phyloP scores from a whole-genome alignment of 92 coral and sea anemone species.

The Parazoanthus darwini region DNA sequence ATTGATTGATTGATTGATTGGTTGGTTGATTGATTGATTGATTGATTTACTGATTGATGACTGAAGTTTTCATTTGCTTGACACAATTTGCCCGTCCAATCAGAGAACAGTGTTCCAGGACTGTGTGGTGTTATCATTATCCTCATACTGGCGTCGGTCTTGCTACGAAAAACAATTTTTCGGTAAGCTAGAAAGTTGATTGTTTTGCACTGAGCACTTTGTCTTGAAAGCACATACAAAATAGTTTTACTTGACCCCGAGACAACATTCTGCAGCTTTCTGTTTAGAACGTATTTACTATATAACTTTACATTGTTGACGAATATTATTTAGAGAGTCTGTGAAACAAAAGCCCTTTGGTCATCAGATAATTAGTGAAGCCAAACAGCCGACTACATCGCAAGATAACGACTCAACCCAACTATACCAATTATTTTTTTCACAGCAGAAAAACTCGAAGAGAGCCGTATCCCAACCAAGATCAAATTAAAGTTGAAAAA shows the following conservation, averaged over 20 bases:
- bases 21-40: too few species aligned
- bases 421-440: not conserved
- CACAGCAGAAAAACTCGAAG: not conserved
- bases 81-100: not conserved
- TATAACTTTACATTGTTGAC: too few species aligned
- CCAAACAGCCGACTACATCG: not conserved
- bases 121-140: not conserved
- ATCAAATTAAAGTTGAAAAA: not conserved
- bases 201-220: too few species aligned
- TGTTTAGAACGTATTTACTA: too few species aligned
- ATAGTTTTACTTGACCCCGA: too few species aligned
- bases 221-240: too few species aligned
- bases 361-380: too few species aligned
- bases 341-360: not conserved
- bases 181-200: not conserved
- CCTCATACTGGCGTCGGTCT: not conserved
- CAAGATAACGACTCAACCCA: not conserved
- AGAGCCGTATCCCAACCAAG: not conserved
- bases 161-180: not conserved
- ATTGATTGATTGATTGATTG: too few species aligned
- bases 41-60: not conserved
- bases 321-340: not conserved
- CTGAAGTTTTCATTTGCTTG: not conserved
- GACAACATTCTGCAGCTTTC: too few species aligned
- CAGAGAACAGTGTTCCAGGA: not conserved